Conservation (phyloP, 2,113 vertebrate species). For the Tiliqua scincoides region DNA sequence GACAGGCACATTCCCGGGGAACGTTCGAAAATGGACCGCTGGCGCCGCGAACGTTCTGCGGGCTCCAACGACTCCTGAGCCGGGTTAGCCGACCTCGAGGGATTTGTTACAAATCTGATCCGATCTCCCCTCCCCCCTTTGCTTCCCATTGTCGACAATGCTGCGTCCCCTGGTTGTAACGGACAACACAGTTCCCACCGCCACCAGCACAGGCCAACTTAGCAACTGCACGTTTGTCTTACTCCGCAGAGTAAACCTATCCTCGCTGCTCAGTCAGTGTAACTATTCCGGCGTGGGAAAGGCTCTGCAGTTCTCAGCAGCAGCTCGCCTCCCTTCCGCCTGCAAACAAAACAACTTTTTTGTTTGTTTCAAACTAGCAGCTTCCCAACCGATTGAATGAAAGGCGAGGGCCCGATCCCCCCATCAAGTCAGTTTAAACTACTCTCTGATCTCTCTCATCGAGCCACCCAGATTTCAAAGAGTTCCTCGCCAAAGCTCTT, state of each 20-base stretch:
- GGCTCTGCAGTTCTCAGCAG: neutral
- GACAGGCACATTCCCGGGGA: neutral
- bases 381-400: neutral
- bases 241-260: neutral
- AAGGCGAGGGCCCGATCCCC: neutral
- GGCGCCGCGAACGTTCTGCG: neutral
- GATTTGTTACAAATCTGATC: neutral
- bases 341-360: neutral
- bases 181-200: neutral
- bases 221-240: neutral
- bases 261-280: neutral
- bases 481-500: neutral
- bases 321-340: neutral
- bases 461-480: too few relatives aligned
- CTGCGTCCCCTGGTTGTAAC: conserved; percentile 15
- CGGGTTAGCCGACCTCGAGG: neutral
- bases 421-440: neutral
- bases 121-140: neutral
- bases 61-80: neutral
- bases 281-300: too few relatives aligned
- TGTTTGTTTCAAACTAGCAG: neutral
- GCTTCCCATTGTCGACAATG: neutral
- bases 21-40: conserved; percentile 5
- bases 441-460: neutral
- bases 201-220: neutral